A percentile compares a stretch with the other conserved stretches of the same genome.
Evolutionary conservation across 2,797 vertebrate species (phyloP).

Genomic region (Novumbra hubbsi): DNA sequence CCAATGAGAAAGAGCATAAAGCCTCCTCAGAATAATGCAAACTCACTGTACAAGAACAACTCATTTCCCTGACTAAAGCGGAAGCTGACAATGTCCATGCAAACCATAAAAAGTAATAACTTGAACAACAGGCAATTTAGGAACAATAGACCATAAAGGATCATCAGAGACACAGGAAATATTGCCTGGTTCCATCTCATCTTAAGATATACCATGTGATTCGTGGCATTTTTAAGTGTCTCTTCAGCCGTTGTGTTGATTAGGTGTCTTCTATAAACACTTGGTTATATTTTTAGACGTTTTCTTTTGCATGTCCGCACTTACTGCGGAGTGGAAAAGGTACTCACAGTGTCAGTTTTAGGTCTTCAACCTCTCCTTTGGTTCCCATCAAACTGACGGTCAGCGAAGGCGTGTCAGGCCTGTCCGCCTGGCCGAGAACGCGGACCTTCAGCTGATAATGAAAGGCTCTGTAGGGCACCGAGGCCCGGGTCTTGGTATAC

Average conservation of each 20-base stretch:
- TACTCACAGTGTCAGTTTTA: constrained; percentile 74
- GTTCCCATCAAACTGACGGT: constrained; percentile 72
- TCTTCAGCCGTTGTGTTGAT: neutral
- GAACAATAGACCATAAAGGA: neutral
- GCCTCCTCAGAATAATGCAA: neutral
- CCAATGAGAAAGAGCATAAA: constrained; percentile 7
- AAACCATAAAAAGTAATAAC: neutral
- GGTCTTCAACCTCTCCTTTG: constrained; percentile 66
- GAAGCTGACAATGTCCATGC: neutral
- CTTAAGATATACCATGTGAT: neutral
- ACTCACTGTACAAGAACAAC: neutral
- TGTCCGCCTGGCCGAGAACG: constrained; percentile 66
- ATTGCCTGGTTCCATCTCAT: neutral
- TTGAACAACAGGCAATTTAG: neutral
- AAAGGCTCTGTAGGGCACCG: constrained; percentile 91
- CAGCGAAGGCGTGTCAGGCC: constrained; percentile 60
- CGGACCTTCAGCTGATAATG: constrained; percentile 82
- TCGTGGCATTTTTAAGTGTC: neutral
- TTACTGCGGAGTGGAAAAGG: neutral
- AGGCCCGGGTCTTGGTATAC: constrained; percentile 89
- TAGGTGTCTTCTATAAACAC: too few relatives aligned
- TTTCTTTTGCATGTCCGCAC: neutral
- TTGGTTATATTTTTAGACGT: too few relatives aligned
- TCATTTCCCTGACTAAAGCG: neutral
- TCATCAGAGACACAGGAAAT: neutral